These are phyloP conservation scores for Conus canariensis DNA, from an alignment of 2,888 invertebrate species.

Conservation along the genomic window DNA sequence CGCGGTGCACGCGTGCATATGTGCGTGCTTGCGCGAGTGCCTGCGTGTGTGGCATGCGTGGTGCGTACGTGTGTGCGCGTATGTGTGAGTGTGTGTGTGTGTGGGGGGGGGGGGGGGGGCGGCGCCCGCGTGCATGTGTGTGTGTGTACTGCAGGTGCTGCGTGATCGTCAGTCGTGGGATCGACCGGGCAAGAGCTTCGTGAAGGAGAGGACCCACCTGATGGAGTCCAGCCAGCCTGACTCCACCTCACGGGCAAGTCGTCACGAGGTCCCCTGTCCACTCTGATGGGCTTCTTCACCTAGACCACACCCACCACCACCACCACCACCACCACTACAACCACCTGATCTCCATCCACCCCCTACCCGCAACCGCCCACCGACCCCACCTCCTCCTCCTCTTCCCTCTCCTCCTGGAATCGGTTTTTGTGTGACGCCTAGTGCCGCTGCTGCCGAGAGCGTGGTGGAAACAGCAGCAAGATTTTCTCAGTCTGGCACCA, in stretches of 20 bases:
- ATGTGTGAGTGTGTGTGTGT: not conserved
- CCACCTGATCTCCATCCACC: not conserved
- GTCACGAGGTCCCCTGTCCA: not conserved
- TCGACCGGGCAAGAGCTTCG: slow-evolving; percentile 17
- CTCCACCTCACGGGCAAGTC: not conserved
- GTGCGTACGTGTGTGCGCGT: not conserved
- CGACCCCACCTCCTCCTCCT: not conserved
- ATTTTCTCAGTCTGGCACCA: too few species aligned
- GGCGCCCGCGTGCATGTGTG: too few species aligned
- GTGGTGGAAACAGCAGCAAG: too few species aligned
- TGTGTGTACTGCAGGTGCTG: slow-evolving; percentile 33
- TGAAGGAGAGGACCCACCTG: slow-evolving; percentile 26
- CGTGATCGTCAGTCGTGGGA: slow-evolving; percentile 29
- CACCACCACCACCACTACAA: not conserved
- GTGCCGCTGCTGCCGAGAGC: too few species aligned
- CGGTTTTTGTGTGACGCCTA: too few species aligned
- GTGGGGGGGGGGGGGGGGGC: not conserved
- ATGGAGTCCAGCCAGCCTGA: not conserved
- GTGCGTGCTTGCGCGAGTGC: too few species aligned
- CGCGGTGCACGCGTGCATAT: not conserved
- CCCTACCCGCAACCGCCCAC: not conserved
- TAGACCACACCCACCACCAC: not conserved
- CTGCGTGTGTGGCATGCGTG: not conserved
- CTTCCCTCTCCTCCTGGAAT: not conserved
- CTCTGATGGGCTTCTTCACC: slow-evolving; percentile 1